Evolutionary conservation across 2,113 vertebrate species (phyloP).

Genomic region (Leiothrix lutea): DNA sequence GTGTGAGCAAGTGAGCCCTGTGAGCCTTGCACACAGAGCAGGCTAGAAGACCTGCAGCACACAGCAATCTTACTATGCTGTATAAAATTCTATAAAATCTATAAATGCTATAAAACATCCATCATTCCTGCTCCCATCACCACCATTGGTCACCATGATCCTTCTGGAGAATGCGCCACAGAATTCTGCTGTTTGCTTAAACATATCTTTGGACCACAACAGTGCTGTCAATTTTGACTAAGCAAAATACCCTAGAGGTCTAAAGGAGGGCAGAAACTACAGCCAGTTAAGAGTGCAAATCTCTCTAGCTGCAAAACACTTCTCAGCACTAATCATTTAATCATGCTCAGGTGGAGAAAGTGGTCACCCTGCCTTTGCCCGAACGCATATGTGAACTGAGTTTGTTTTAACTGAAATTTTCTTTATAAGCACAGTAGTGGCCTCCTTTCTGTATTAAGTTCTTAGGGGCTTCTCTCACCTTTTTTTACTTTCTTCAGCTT

Average conservation of each 20-base stretch:
- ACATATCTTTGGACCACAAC: background rate
- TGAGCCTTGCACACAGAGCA: background rate
- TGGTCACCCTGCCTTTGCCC: background rate
- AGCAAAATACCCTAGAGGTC: background rate
- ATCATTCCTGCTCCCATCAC: background rate
- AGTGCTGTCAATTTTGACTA: background rate
- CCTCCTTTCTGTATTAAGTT: background rate
- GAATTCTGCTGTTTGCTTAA: background rate
- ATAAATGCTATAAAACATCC: background rate
- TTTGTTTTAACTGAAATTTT: background rate
- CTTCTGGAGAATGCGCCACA: background rate
- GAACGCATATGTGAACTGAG: background rate
- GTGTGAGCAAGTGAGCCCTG: background rate
- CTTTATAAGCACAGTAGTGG: background rate
- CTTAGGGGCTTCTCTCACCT: background rate
- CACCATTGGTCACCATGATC: fast-evolving
- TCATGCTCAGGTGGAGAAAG: background rate
- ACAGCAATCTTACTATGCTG: background rate
- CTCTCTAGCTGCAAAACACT: background rate
- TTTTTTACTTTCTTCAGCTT: background rate
- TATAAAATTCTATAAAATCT: background rate
- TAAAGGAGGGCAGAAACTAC: background rate
- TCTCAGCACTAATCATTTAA: slow-evolving; percentile 1
- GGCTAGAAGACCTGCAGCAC: background rate
- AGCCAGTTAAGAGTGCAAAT: background rate